Evolutionary conservation across 2,797 vertebrate genomes (phyloP).

Genomic region (Coendou prehensilis): DNA sequence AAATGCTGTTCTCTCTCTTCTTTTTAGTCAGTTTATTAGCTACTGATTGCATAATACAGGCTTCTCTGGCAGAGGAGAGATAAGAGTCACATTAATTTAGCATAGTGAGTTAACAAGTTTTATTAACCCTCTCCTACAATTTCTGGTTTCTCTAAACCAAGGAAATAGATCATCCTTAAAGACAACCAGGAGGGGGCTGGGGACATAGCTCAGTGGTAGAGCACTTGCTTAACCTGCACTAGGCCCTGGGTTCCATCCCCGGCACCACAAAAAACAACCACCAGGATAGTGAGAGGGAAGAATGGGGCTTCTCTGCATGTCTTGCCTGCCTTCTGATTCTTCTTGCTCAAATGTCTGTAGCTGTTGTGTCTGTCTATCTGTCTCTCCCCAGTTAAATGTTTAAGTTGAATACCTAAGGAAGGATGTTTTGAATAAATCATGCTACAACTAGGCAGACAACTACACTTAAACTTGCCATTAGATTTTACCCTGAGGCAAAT

Average conservation of each 20-base stretch:
- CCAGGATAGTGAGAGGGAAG: neutral
- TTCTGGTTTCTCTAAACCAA: slow-evolving; percentile 16
- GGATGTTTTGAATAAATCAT: slow-evolving; percentile 84
- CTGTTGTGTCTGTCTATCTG: neutral
- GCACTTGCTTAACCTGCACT: neutral
- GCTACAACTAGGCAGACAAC: slow-evolving; percentile 74
- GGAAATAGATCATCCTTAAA: neutral
- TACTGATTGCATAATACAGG: neutral
- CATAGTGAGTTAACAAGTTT: slow-evolving; percentile 13
- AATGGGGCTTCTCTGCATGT: neutral
- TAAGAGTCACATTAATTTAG: slow-evolving; percentile 53
- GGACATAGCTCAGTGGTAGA: neutral
- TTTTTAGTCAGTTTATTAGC: neutral
- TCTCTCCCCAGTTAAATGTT: slow-evolving; percentile 68
- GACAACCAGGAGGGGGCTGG: neutral
- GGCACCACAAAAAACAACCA: neutral
- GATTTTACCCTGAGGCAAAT: slow-evolving; percentile 79
- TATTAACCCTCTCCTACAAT: neutral
- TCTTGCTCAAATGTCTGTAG: slow-evolving; percentile 56
- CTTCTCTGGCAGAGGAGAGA: slow-evolving; percentile 16
- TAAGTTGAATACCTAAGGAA: slow-evolving; percentile 83
- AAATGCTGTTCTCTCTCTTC: neutral
- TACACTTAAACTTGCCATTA: slow-evolving; percentile 78
- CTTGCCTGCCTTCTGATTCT: slow-evolving; percentile 50
- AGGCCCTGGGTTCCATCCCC: neutral